Conservation (phyloP, 1,140 invertebrate species). For the Ooceraea biroi region DNA sequence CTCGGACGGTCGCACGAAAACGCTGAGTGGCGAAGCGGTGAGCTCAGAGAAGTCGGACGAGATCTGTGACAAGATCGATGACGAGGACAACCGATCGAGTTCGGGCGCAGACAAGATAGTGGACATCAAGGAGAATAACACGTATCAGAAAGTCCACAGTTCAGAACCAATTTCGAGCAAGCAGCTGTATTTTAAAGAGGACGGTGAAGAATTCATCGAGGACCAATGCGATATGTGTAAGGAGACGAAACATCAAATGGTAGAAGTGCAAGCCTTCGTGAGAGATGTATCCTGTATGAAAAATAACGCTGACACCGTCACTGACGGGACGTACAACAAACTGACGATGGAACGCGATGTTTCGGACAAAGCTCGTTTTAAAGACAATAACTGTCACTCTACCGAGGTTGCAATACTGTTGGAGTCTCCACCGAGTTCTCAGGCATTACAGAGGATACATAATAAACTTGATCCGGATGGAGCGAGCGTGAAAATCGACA, state of each 20-base stretch:
- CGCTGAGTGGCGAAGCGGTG: constrained; percentile 78
- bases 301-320: background rate
- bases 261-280: background rate
- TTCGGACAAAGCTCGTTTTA: background rate
- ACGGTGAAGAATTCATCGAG: constrained; percentile 43
- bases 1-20: constrained; percentile 78
- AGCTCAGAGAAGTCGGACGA: constrained; percentile 78
- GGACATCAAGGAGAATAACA: constrained; percentile 7
- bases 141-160: constrained; percentile 23
- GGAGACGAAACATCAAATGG: constrained; percentile 27
- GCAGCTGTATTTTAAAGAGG: background rate
- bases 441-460: background rate
- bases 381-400: background rate
- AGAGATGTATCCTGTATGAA: background rate
- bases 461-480: background rate
- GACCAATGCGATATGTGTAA: constrained; percentile 30
- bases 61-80: constrained; percentile 68
- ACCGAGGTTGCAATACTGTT: background rate
- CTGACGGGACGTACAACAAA: constrained; percentile 11
- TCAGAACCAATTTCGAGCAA: constrained; percentile 42
- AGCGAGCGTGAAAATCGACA: background rate
- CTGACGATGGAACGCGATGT: background rate
- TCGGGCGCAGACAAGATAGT: constrained; percentile 22
- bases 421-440: constrained; percentile 19
- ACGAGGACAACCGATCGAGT: constrained; percentile 71